phyloP scores from a whole-genome alignment of 2,113 vertebrate species.

The Microcebus jonahi region DNA sequence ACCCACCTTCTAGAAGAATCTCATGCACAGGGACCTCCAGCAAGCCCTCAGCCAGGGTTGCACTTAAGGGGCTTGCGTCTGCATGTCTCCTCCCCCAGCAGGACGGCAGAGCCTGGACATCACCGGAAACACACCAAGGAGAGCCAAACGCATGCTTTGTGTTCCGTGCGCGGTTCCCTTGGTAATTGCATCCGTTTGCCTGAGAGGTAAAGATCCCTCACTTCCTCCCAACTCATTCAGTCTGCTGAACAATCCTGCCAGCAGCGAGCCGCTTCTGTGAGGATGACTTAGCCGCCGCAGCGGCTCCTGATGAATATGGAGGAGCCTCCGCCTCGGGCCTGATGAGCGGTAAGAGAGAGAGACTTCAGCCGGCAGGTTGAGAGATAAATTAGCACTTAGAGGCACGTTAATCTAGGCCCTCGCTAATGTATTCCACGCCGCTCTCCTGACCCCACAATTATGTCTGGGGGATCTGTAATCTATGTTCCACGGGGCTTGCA shows the following conservation, averaged over 20 bases:
- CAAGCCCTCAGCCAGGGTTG: not conserved
- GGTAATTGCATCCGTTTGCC: not conserved
- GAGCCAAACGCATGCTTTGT: accelerated
- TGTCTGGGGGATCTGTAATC: not conserved
- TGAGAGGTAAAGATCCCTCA: not conserved
- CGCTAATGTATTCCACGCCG: not conserved
- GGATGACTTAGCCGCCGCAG: not conserved
- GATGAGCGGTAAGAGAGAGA: not conserved
- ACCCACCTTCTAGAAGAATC: not conserved
- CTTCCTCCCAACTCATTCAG: not conserved
- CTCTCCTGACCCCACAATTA: not conserved
- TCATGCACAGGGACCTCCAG: not conserved
- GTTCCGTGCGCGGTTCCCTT: accelerated
- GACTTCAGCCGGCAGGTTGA: not conserved
- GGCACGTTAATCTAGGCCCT: not conserved
- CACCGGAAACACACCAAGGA: accelerated
- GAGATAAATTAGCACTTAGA: not conserved
- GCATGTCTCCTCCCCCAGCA: not conserved
- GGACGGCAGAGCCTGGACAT: not conserved
- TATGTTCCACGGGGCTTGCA: not conserved
- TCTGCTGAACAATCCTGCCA: not conserved
- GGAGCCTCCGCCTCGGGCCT: not conserved
- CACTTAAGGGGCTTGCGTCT: not conserved
- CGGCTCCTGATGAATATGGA: not conserved
- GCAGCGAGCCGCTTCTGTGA: not conserved